Conservation (phyloP, 1,140 invertebrate species). For the Oreohelix idahoensis region DNA sequence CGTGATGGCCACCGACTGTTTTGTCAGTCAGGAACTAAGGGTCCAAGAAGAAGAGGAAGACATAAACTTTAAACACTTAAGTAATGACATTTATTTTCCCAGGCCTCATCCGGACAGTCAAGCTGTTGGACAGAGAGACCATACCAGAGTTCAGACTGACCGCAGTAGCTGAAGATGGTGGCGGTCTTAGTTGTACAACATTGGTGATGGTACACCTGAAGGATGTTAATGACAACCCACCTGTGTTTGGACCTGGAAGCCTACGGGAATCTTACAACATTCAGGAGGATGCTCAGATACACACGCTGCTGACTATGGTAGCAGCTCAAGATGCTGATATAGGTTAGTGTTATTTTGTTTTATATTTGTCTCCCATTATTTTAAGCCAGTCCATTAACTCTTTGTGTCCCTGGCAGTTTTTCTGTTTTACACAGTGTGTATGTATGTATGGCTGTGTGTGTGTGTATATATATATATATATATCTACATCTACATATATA, state of each 20-base stretch:
- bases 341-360: constrained; percentile 52
- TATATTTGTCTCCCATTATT: no score
- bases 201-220: constrained; percentile 62
- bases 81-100: no score
- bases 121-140: constrained; percentile 65
- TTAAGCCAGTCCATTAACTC: no score
- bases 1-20: no score
- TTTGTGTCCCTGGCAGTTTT: no score
- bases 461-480: no score
- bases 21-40: no score
- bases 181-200: constrained; percentile 79
- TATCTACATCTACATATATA: no score
- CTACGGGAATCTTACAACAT: constrained; percentile 56
- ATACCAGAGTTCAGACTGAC: constrained; percentile 51
- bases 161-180: constrained; percentile 66
- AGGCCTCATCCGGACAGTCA: constrained; percentile 72
- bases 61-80: no score
- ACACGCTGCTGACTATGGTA: constrained; percentile 75
- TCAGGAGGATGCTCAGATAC: constrained; percentile 59
- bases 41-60: no score
- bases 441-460: no score
- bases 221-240: constrained; percentile 82
- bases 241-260: constrained; percentile 62
- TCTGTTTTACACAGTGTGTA: no score
- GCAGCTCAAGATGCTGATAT: constrained; percentile 73